Evolutionary conservation across 2,113 vertebrate genomes (phyloP), one percentile per base, ranked within the genome.

Genomic region (Rattus rattus): DNA sequence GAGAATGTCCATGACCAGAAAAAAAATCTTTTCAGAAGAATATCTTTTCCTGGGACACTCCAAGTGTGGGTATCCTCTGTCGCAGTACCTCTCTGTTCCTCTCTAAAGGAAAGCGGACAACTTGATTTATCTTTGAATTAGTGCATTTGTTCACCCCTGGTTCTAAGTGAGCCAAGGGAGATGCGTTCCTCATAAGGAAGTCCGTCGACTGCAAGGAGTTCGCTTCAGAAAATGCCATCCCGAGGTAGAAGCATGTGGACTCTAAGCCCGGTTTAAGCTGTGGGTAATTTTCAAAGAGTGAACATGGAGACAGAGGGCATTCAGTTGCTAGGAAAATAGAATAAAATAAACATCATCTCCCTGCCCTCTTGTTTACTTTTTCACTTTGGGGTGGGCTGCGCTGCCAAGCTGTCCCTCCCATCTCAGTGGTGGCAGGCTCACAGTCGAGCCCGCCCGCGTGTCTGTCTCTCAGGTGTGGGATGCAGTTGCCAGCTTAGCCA

Each of bases 401-500:
- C 65, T 88, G 81, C 90, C 59, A 80, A 30, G 90, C 95, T 94
- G 93, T 95, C 93, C 96, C 97, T 97, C 92, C 97, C 96, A 91
- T 94, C 97, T 92, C 97, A 67, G 28, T 84, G 75, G 97, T 91
- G 96, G 96, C 94, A 96, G 97, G 92, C 97, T 97, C 87, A 67
- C 84, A 86, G 96, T 88, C 94, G 92, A 96, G 98, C 90, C 93
- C 95, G 56, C 92, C 93, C 95, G 56, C 92, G 36, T 96, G 95
- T 97, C 89, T 96, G 97, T 97, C 98, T 98, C 97, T 96, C 96
- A 97, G 94, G 96, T 97, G 97, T 97, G 96, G 95, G 92, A 93
- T 98, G 97, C 95, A 85, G 97, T 97, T 97, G 95, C 97, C 97
- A 97, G 94, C 91, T 96, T 59, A 95, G 85, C 85, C 54, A 70